Evolutionary conservation across 2,113 vertebrate species (phyloP).

Genomic region (Dinomys branickii): DNA sequence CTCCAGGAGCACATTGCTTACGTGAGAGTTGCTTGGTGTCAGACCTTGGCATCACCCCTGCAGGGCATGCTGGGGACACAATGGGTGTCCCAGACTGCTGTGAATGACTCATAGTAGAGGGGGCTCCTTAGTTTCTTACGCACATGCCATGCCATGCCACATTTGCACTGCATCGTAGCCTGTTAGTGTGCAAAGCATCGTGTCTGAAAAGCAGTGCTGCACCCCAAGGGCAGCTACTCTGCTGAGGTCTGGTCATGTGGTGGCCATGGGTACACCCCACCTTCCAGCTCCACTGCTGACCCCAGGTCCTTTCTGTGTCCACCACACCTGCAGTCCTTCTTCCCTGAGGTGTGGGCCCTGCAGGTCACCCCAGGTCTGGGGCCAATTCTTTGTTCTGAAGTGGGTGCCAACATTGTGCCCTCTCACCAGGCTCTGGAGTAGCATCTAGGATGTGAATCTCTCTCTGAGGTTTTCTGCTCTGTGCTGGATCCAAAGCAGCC

Average conservation of each 20-base stretch:
- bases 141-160: neutral
- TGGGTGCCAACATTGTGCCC: no score
- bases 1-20: neutral
- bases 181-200: neutral
- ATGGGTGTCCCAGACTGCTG: neutral
- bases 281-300: no score
- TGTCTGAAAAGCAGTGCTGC: neutral
- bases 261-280: no score
- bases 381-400: no score
- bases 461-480: neutral
- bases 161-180: neutral
- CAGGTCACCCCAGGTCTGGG: neutral
- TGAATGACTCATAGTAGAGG: neutral
- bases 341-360: no score
- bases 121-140: neutral
- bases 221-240: no score
- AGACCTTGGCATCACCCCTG: neutral
- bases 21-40: neutral
- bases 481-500: neutral
- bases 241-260: no score
- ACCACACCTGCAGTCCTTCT: no score
- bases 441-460: neutral
- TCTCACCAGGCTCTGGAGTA: neutral
- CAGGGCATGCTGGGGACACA: neutral
- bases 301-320: no score